Evolutionary conservation across 2,113 vertebrate species (phyloP).

Genomic region (Ciconia maguari): DNA sequence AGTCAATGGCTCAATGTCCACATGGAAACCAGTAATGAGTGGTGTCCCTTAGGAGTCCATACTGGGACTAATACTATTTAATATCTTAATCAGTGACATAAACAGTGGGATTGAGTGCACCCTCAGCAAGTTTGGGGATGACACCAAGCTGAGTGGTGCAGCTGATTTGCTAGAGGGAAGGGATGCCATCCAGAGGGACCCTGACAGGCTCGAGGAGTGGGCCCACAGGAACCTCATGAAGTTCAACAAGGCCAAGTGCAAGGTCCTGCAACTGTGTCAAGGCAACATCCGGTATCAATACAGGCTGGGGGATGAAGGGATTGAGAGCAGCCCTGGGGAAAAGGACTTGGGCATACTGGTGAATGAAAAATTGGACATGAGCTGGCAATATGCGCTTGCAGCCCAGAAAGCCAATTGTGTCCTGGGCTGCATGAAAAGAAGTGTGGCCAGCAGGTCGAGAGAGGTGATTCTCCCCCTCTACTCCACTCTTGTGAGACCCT

Average conservation of each 20-base stretch:
- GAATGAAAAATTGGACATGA: not conserved
- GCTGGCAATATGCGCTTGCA: not conserved
- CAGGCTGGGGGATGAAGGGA: not conserved
- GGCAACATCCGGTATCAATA: not conserved
- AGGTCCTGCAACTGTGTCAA: not conserved
- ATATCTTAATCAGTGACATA: not conserved
- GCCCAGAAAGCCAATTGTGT: not conserved
- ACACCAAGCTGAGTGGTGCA: not conserved
- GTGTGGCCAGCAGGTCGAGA: rapidly evolving
- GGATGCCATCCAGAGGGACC: not conserved
- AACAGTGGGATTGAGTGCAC: not conserved
- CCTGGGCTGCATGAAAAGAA: not conserved
- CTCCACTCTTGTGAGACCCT: not conserved
- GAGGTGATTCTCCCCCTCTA: not conserved
- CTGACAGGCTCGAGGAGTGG: not conserved
- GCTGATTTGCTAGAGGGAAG: rapidly evolving
- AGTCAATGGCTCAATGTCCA: not conserved
- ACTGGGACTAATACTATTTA: not conserved
- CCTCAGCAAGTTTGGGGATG: not conserved
- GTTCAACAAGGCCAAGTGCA: not conserved
- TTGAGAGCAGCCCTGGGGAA: not conserved
- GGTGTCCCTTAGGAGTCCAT: no score
- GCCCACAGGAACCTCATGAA: rapidly evolving
- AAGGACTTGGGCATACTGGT: not conserved
- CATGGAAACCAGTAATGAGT: not conserved